Evolutionary conservation across 2,113 vertebrate species (phyloP), one percentile per base, ranked within the genome.

Genomic region (Coptodon rendalli): DNA sequence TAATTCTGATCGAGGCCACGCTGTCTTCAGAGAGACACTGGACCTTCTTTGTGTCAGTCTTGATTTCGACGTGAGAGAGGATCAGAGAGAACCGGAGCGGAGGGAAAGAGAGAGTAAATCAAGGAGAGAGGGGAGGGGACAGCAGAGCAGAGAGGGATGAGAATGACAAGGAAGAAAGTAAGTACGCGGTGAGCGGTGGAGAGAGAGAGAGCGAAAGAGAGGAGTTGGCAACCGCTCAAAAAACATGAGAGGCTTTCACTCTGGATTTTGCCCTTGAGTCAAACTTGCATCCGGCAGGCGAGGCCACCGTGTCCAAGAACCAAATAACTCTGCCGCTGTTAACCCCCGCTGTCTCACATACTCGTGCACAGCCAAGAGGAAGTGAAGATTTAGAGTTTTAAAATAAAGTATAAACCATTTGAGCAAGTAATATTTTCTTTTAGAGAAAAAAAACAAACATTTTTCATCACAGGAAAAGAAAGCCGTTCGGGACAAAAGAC

Each of bases 221-320:
- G 38, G 81, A 88, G 85, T 82, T 95, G 93, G 93, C 93, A 94
- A 83, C 66, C 83, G 38, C 86, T 95, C 95, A 95, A 95, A 94
- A 94, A 95, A 95, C 94, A 94, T 93, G 92, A 95, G 94, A 95
- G 93, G 92, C 92, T 95, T 95, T 95, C 94, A 94, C 90, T 94
- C 91, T 94, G 92, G 91, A 95, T 95, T 95, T 94, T 95, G 92
- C 95, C 94, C 95, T 95, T 89, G 95, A 95, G 94, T 95, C 93
- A 94, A 95, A 94, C 95, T 93, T 85, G 87, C 91, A 95, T 95
- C 93, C 92, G 95, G 93, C 95, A 93, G 91, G 86, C 94, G 91
- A 95, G 92, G 95, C 95, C 94, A 92, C 92, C 82, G 84, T 92
- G 94, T 94, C 93, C 93, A 94, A 94, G 91, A 91, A 93, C 81